Evolutionary conservation across 64 coral and sea anemone species (phyloP).

Genomic region (Montipora cactus): DNA sequence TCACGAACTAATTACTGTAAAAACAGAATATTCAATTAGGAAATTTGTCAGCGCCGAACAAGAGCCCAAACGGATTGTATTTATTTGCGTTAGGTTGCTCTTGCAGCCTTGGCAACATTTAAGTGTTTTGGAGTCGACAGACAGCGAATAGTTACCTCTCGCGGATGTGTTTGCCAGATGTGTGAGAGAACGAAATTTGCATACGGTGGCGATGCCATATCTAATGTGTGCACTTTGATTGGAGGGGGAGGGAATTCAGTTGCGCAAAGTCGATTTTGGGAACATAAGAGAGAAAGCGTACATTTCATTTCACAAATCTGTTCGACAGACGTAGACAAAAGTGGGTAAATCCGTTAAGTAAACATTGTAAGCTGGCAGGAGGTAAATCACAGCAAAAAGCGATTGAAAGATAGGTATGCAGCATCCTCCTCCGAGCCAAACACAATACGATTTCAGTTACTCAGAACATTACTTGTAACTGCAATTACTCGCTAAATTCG

Average conservation of each 20-base stretch:
- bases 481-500: neutral
- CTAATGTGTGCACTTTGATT: constrained; percentile 24
- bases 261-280: neutral
- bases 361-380: constrained; percentile 32
- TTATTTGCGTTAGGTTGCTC: neutral
- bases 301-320: neutral
- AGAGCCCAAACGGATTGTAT: neutral
- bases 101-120: neutral
- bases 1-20: constrained; percentile 67
- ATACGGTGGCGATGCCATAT: constrained; percentile 6
- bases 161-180: constrained; percentile 4
- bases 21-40: constrained; percentile 63
- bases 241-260: neutral
- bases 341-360: constrained; percentile 57
- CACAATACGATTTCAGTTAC: constrained; percentile 24
- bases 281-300: neutral
- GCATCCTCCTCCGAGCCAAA: neutral
- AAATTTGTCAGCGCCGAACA: constrained; percentile 54
- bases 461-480: neutral
- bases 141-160: neutral
- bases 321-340: constrained; percentile 26
- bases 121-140: neutral
- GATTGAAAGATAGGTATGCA: constrained; percentile 3
- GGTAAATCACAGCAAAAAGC: constrained; percentile 28
- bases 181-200: constrained; percentile 37